Evolutionary conservation across 1,140 invertebrate species (phyloP), one percentile per base, ranked within the genome.

Genomic region (Chymomyza costata): DNA sequence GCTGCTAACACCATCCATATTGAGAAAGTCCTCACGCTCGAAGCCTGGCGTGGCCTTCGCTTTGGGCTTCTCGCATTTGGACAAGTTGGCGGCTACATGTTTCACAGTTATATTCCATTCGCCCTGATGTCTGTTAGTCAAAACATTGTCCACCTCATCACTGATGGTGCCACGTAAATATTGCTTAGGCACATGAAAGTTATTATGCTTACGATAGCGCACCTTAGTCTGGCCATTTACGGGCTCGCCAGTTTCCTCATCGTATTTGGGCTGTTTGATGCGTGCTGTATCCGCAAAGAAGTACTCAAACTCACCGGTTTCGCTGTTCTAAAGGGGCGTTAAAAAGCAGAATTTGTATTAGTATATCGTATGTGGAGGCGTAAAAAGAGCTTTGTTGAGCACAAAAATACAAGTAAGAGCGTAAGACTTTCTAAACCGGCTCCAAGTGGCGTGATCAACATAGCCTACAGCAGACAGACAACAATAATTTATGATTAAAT

Each of bases 281-380:
- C 54, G 61, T n/a, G 59, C 52, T 19, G 45, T 49, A 46, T 84
- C 82, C 11, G 57, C 61, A 41, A 78, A 68, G 25, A 81, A 69
- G 35, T 84, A 82, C 34, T 81, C 73, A 39, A 69, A 49, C 58
- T 84, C 82, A 13, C 82, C 82, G 3, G 82, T 84, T 67, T 84
- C 82, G 28, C 63, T 76, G 34, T 84, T 76, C 82, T 84, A 56
- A 51, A 31, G 13, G 2, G 5, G 10, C 5, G 17, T 6, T 34
- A 51, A 48, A 47, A 50, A 34, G 17, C 0, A 13, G 15, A n/a
- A 14, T 25, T 25, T 25, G 8, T 8, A 25, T n/a, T 25, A 25
- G 21, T 25, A 25, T 25, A 25, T 25, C 21, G 8, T 25, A 25
- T 25, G 8, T 25, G 21, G 21, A 25, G 21, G 21, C n/a, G n/a